A percentile compares a stretch with the other conserved stretches of the same genome.
These are phyloP conservation scores for Pipa parva DNA, from an alignment of 2,113 vertebrate genomes.

Conservation along the genomic window DNA sequence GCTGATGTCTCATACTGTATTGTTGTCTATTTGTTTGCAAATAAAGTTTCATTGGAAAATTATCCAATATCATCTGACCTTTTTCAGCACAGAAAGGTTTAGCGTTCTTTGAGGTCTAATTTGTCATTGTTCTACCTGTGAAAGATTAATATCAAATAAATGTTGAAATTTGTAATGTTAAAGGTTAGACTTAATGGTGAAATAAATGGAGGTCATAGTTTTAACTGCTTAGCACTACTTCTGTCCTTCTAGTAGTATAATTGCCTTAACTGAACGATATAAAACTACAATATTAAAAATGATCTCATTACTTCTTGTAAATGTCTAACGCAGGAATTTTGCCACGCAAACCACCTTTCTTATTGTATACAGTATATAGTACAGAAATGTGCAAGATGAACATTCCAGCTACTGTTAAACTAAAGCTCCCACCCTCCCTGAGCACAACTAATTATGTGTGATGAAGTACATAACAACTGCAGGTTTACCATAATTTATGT, in stretches of 20 bases:
- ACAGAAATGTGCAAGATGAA: too few species aligned
- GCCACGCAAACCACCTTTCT: too few species aligned
- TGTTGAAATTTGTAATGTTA: conserved; percentile 30
- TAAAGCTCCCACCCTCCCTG: too few species aligned
- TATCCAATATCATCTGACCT: conserved; percentile 38
- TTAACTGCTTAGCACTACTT: conserved; percentile 17
- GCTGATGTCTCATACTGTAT: too few species aligned
- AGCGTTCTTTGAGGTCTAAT: conserved; percentile 37
- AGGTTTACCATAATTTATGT: too few species aligned
- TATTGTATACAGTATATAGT: background rate
- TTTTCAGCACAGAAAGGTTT: background rate
- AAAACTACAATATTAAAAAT: conserved; percentile 6
- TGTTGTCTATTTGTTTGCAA: too few species aligned
- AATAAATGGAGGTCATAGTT: conserved; percentile 22
- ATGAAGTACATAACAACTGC: too few species aligned
- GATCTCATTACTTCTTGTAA: conserved; percentile 16
- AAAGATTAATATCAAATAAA: accelerated
- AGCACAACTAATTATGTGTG: too few species aligned
- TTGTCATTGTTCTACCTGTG: conserved; percentile 19
- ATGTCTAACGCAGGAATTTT: background rate
- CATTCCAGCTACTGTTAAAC: too few species aligned
- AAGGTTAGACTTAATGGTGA: conserved; percentile 27
- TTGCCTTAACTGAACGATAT: conserved; percentile 24
- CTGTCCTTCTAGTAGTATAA: conserved; percentile 18
- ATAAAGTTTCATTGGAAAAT: conserved; percentile 13